A percentile compares a stretch with the other conserved stretches of the same genome.
Conservation (phyloP, 1,140 invertebrate species). For the Phthorimaea operculella region DNA sequence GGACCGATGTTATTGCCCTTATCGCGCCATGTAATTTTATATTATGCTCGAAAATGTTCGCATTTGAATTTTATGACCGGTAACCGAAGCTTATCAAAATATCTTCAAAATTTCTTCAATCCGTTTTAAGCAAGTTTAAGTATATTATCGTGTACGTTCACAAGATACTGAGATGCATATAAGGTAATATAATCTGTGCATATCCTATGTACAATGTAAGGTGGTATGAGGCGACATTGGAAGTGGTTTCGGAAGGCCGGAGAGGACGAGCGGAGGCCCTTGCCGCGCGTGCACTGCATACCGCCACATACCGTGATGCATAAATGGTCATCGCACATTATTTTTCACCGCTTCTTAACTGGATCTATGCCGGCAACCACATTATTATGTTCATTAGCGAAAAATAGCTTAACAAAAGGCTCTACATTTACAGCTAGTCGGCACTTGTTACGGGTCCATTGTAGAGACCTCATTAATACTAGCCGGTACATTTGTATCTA, state of each 20-base stretch:
- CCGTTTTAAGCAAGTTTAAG: too few species aligned
- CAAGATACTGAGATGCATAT: not conserved
- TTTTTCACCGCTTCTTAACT: not conserved
- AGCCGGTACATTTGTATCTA: too few species aligned
- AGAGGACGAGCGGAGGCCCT: not conserved
- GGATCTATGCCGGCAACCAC: not conserved
- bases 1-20: conserved; percentile 14
- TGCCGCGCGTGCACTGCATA: not conserved
- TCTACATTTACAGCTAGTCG: not conserved
- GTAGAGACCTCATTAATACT: not conserved
- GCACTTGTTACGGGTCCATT: not conserved
- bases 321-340: not conserved
- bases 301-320: not conserved
- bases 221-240: not conserved
- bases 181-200: not conserved
- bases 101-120: too few species aligned
- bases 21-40: conserved; percentile 16
- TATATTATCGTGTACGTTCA: not conserved
- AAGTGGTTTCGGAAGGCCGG: not conserved
- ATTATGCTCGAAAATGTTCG: conserved; percentile 4
- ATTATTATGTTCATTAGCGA: conserved; percentile 3
- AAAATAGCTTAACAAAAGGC: not conserved
- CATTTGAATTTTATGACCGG: conserved; percentile 7
- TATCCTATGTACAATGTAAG: not conserved
- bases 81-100: too few species aligned